Percentiles rank a stretch among this genome's conserved stretches.
These are phyloP conservation scores for Lepidocyrtinus sp. DNA, from an alignment of 2,888 invertebrate genomes.

Conservation along the genomic window DNA sequence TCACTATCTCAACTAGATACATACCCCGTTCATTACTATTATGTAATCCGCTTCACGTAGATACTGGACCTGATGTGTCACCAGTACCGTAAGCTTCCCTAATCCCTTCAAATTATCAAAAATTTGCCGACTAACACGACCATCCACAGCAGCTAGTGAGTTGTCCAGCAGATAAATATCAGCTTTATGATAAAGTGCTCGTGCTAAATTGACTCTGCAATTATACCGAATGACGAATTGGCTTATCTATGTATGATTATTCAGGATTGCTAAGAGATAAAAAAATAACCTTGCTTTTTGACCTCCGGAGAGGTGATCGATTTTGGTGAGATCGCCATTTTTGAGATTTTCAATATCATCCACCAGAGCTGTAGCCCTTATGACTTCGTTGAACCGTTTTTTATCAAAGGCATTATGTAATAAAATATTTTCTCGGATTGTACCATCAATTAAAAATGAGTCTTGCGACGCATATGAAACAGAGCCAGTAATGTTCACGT, in stretches of 20 bases:
- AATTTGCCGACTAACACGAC: conserved; percentile 73
- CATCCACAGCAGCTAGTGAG: conserved; percentile 75
- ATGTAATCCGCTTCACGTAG: conserved; percentile 80
- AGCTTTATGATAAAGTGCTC: not conserved
- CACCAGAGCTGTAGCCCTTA: not conserved
- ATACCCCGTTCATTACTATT: conserved; percentile 79
- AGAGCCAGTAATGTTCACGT: conserved; percentile 29
- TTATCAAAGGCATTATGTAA: conserved; percentile 41
- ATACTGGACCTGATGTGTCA: conserved; percentile 89
- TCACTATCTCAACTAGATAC: too few species aligned
- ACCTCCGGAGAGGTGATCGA: not conserved
- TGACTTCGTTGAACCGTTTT: not conserved
- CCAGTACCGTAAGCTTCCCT: conserved; percentile 73
- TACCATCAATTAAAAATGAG: conserved; percentile 37
- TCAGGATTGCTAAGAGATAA: not conserved
- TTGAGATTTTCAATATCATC: not conserved
- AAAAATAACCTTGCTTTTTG: not conserved
- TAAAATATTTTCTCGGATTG: conserved; percentile 41
- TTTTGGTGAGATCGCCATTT: not conserved
- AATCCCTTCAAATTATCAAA: conserved; percentile 73
- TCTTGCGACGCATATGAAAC: conserved; percentile 49
- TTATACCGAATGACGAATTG: not conserved
- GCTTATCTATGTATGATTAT: not conserved
- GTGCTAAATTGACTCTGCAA: not conserved
- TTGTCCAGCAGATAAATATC: conserved; percentile 71